Percentiles rank a stretch among this genome's conserved stretches.
Conservation (phyloP, 1,140 invertebrate genomes). For the Drosophila micromelanica region DNA sequence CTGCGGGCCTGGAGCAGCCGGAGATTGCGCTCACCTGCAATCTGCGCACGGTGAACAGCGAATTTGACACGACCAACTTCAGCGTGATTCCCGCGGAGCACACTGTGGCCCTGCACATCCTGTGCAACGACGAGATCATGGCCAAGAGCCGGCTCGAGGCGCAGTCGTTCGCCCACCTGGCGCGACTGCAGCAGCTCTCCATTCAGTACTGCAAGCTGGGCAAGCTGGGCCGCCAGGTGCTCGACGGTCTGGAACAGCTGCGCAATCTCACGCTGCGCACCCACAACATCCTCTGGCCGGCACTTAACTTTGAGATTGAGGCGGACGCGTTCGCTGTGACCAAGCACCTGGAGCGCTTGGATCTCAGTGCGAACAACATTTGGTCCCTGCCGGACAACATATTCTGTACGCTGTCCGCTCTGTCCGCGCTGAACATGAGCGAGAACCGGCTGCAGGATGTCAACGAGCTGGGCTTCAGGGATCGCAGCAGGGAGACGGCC, state of each 20-base stretch:
- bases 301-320: conserved; percentile 91
- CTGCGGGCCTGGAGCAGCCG: conserved; percentile 81
- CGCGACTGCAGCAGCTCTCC: conserved; percentile 90
- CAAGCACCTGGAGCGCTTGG: conserved; percentile 91
- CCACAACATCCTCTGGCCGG: conserved; percentile 91
- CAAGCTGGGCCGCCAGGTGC: conserved; percentile 89
- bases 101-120: conserved; percentile 91
- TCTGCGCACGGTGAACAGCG: conserved; percentile 91
- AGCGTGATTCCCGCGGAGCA: conserved; percentile 93
- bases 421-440: conserved; percentile 92
- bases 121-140: conserved; percentile 91
- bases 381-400: conserved; percentile 93
- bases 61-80: conserved; percentile 94
- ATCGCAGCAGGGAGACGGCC: conserved; percentile 84
- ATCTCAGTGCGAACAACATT: conserved; percentile 94
- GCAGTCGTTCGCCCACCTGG: conserved; percentile 91
- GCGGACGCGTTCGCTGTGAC: conserved; percentile 89
- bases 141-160: conserved; percentile 90
- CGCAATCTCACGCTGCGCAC: conserved; percentile 92
- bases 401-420: conserved; percentile 92
- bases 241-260: conserved; percentile 90
- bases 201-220: conserved; percentile 94
- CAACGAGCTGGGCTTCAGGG: conserved; percentile 90
- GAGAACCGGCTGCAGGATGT: conserved; percentile 94
- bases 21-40: conserved; percentile 92